Conservation (phyloP, 2,797 vertebrate genomes). For the Siniperca obscura region DNA sequence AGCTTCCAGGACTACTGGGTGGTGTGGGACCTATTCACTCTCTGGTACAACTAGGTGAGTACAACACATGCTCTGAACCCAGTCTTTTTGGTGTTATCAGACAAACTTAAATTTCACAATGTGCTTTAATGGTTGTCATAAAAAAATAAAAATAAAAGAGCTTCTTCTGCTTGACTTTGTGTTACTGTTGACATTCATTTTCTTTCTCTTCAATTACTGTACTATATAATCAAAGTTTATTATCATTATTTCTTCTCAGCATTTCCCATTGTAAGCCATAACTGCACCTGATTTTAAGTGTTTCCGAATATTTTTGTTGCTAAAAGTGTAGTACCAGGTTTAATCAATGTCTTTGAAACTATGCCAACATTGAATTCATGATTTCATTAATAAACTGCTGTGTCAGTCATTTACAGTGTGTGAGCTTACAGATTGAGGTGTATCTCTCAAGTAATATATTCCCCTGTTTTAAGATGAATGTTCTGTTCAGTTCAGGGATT, state of each 20-base stretch:
- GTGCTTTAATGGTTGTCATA: background rate
- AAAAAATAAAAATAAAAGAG: background rate
- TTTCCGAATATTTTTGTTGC: background rate
- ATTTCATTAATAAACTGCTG: background rate
- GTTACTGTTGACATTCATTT: background rate
- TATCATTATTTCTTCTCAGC: background rate
- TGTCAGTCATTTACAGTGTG: background rate
- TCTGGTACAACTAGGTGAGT: constrained; percentile 94
- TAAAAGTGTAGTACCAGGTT: background rate
- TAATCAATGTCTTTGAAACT: background rate
- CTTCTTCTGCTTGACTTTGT: background rate
- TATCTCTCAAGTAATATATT: background rate
- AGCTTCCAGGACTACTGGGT: constrained; percentile 95
- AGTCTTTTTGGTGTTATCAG: background rate
- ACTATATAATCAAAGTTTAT: background rate
- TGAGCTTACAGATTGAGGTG: background rate
- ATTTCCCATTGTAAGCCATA: background rate
- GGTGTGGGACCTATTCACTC: constrained; percentile 99
- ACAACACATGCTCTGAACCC: constrained; percentile 4
- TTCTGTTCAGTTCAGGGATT: constrained; percentile 93
- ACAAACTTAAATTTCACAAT: background rate
- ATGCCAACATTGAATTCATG: background rate
- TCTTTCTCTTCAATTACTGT: background rate
- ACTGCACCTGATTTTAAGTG: background rate
- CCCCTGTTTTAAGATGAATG: constrained; percentile 14